Conservation (phyloP, 2,888 invertebrate genomes). For the Boloria selene region DNA sequence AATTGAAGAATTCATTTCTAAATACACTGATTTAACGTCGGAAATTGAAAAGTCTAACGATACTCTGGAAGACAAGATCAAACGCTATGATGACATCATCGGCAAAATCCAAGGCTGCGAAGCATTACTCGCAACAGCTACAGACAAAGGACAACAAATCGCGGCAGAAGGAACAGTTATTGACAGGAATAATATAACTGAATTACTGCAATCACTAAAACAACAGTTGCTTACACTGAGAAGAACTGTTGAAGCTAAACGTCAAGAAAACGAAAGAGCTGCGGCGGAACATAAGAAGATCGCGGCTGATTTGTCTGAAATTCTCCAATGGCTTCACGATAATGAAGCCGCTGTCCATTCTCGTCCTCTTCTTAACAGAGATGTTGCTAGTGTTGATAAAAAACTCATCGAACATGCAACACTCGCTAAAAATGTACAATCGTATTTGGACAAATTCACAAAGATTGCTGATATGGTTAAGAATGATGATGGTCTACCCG, state of each 20-base stretch:
- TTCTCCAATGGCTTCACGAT: constrained; percentile 91
- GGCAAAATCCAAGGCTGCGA: constrained; percentile 95
- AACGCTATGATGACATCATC: constrained; percentile 92
- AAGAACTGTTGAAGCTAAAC: constrained; percentile 91
- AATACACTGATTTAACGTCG: constrained; percentile 91
- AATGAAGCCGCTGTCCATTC: constrained; percentile 92
- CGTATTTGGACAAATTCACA: constrained; percentile 86
- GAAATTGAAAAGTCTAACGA: constrained; percentile 93
- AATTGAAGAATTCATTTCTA: constrained; percentile 92
- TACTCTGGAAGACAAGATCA: constrained; percentile 92
- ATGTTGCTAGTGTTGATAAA: constrained; percentile 89
- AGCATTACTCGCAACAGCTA: constrained; percentile 91
- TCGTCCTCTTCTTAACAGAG: constrained; percentile 89
- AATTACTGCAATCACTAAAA: constrained; percentile 92
- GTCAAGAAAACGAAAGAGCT: constrained; percentile 93
- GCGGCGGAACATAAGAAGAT: constrained; percentile 94
- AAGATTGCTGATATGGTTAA: constrained; percentile 87
- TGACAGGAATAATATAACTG: constrained; percentile 93
- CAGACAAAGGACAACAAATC: constrained; percentile 96
- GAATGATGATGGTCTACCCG: constrained; percentile 90
- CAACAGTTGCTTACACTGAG: constrained; percentile 91
- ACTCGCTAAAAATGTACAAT: constrained; percentile 86
- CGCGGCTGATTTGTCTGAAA: constrained; percentile 90
- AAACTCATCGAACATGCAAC: constrained; percentile 90
- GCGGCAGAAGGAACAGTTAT: constrained; percentile 94